Conservation (phyloP, 2,888 invertebrate genomes). For the Hirtodrosophila trivittata region DNA sequence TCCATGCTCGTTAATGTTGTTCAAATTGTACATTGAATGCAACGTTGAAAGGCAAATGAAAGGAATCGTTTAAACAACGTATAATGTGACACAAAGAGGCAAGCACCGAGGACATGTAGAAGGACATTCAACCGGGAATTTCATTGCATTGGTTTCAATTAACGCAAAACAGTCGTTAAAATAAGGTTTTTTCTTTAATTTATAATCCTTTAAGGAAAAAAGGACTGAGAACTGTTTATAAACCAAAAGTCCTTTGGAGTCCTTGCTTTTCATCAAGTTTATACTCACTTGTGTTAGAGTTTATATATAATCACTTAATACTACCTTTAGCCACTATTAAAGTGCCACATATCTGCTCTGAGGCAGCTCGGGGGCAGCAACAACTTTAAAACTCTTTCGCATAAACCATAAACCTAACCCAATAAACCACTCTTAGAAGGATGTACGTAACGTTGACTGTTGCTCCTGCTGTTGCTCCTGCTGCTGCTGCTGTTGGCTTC, state of each 20-base stretch:
- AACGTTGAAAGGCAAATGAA: conserved; percentile 25
- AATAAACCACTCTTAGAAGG: conserved; percentile 67
- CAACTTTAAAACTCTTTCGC: conserved; percentile 18
- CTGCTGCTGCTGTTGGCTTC: conserved; percentile 56
- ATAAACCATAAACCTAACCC: conserved; percentile 55
- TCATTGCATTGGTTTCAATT: neutral
- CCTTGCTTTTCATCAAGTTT: no score
- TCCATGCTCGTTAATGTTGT: conserved; percentile 38
- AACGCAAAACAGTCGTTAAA: no score
- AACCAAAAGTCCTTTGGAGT: no score
- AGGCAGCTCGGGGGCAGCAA: neutral
- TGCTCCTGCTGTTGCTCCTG: conserved; percentile 17
- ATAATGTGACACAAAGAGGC: conserved; percentile 32
- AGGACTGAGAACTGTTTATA: no score
- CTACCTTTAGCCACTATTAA: neutral
- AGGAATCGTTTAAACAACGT: conserved; percentile 35
- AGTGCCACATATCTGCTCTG: neutral
- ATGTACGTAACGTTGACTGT: conserved; percentile 39
- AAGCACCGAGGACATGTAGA: no score
- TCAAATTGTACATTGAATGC: conserved; percentile 48
- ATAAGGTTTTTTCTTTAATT: no score
- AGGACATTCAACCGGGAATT: neutral
- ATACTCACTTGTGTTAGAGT: no score
- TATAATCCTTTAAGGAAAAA: no score
- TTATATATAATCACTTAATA: no score